These are phyloP conservation scores for Philhelius pedissequus DNA, from an alignment of 2,888 invertebrate species.

Conservation along the genomic window DNA sequence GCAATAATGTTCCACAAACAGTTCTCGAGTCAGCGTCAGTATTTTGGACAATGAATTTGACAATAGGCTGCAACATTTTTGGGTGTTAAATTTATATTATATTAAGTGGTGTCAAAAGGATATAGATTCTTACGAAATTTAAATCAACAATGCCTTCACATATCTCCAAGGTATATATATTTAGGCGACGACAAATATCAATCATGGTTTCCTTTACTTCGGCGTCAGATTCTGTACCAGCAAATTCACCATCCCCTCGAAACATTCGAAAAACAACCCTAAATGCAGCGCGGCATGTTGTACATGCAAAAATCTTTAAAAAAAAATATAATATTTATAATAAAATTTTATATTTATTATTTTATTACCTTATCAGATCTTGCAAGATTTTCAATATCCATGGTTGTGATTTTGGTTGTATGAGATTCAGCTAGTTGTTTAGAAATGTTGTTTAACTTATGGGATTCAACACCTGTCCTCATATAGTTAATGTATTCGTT, in stretches of 20 bases:
- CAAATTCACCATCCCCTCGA: constrained; percentile 79
- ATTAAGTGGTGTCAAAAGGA: background rate
- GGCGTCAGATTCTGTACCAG: constrained; percentile 69
- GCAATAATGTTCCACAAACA: constrained; percentile 75
- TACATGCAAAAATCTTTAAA: constrained; percentile 72
- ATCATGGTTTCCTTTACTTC: constrained; percentile 77
- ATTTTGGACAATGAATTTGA: constrained; percentile 81
- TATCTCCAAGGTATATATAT: constrained; percentile 82
- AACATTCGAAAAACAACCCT: constrained; percentile 75
- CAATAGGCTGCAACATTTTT: constrained; percentile 80
- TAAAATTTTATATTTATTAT: background rate
- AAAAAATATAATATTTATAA: background rate
- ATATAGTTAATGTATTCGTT: constrained; percentile 72
- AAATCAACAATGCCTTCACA: constrained; percentile 82
- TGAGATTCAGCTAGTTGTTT: constrained; percentile 73
- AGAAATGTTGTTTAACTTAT: constrained; percentile 70
- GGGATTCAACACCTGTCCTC: constrained; percentile 73
- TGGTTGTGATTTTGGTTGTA: constrained; percentile 72
- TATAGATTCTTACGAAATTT: constrained; percentile 81
- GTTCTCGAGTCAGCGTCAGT: constrained; percentile 79
- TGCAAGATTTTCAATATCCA: constrained; percentile 71
- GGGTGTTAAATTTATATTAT: background rate
- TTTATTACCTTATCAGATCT: constrained; percentile 67
- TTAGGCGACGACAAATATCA: constrained; percentile 81
- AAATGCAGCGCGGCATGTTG: constrained; percentile 73